Evolutionary conservation across 2,113 vertebrate genomes (phyloP), one percentile per base, ranked within the genome.

Genomic region (Trochalopteron elliotii): DNA sequence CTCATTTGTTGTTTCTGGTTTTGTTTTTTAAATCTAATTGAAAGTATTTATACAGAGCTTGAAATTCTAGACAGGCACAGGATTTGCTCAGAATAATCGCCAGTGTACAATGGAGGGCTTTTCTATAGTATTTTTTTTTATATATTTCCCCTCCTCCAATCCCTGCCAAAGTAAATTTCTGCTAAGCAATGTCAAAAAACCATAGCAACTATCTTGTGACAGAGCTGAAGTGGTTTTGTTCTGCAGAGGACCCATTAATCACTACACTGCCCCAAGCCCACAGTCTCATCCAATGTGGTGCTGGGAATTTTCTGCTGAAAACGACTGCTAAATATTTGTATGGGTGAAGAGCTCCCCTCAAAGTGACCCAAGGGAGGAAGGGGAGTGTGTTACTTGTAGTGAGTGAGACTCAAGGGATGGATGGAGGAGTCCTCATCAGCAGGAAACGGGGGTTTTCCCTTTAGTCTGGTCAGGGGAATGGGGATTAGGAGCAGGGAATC

Each of bases 131-230:
- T 90, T 96, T 89, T 94, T 91, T 89, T 78, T 86, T 31, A 39
- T 31, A 39, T 61, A 93, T 95, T 87, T 91, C 39, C 50, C 49
- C 71, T 93, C 71, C 68, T 95, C 63, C 86, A 83, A 27, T 90
- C 65, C 44, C 19, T 9, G 18, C 87, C 93, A 95, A 96, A 87
- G 81, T 50, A 93, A 85, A 97, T 97, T 93, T 93, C 93, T 97
- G 71, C 85, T 82, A 71, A 81, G 84, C 40, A 2, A 56, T 87
- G 63, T 97, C 87, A 86, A 76, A 97, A 94, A 90, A 80, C 96
- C 97, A 96, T 87, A 83, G 95, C 94, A 97, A 96, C 97, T 96
- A 97, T 97, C 97, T 97, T 42, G 84, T 93, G 96, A 95, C 95
- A 94, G 89, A 56, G 83, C 44, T 49, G 80, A 89, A 83, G 37